phyloP scores from a whole-genome alignment of 2,113 vertebrate genomes.

The Spermophilus dauricus region DNA sequence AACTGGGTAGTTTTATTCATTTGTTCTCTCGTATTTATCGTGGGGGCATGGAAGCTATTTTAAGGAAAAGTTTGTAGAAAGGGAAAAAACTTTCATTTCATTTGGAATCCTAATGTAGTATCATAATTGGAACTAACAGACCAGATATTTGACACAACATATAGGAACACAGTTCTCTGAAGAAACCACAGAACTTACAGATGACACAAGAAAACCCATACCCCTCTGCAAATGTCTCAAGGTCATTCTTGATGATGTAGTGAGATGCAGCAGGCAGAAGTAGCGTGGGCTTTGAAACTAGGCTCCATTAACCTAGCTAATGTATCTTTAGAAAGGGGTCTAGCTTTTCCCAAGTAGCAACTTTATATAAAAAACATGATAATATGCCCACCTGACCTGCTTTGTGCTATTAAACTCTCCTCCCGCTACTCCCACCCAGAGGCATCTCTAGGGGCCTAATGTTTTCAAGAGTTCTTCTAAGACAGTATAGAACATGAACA shows the following conservation, averaged over 20 bases:
- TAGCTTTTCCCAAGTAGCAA: slow-evolving; percentile 36
- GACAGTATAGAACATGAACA: neutral
- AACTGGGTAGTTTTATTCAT: neutral
- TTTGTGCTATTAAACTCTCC: neutral
- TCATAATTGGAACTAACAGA: neutral
- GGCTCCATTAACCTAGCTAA: neutral
- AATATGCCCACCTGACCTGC: neutral
- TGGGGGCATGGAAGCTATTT: neutral
- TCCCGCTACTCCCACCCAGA: neutral
- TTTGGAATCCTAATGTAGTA: slow-evolving; percentile 15
- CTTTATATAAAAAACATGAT: neutral
- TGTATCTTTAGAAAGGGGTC: neutral
- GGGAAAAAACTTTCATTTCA: neutral
- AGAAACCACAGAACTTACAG: slow-evolving; percentile 7
- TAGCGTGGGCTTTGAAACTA: neutral
- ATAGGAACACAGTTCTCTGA: neutral
- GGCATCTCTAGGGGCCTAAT: neutral
- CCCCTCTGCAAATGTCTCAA: slow-evolving; percentile 7
- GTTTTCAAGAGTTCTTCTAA: slow-evolving; percentile 12
- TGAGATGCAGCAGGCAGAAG: neutral
- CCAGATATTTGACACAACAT: neutral
- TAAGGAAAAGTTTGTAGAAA: neutral
- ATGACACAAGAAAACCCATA: neutral
- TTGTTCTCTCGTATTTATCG: slow-evolving; percentile 34
- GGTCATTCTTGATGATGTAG: neutral